These are phyloP conservation scores for Venustoraphidia nigricollis DNA, from an alignment of 2,888 invertebrate species.

Conservation along the genomic window DNA sequence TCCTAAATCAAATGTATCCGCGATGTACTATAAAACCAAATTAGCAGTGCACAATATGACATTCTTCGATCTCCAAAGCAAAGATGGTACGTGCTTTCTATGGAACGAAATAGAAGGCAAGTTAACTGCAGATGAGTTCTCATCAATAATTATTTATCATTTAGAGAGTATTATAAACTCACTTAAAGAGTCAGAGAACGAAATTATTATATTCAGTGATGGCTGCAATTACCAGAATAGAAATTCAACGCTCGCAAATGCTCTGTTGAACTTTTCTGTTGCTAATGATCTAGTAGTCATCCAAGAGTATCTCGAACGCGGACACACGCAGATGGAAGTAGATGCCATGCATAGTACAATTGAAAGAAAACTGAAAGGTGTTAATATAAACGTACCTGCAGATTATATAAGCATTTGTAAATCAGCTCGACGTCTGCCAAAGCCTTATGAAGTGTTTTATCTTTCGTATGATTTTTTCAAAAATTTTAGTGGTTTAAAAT, in stretches of 20 bases:
- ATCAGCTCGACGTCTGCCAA: constrained; percentile 11
- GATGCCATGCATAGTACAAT: constrained; percentile 16
- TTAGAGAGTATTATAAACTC: constrained; percentile 4
- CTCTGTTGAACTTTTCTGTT: constrained; percentile 13
- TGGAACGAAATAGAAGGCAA: constrained; percentile 11
- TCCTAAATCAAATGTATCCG: constrained; percentile 11
- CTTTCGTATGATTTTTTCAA: constrained; percentile 10
- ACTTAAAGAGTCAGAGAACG: neutral
- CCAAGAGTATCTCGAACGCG: constrained; percentile 17
- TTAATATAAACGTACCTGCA: constrained; percentile 10
- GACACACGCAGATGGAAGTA: constrained; percentile 18
- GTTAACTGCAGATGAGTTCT: constrained; percentile 10
- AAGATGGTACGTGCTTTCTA: constrained; percentile 10
- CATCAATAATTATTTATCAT: constrained; percentile 1
- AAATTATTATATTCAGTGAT: constrained; percentile 2
- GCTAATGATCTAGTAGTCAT: constrained; percentile 11
- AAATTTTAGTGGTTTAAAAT: constrained; percentile 4
- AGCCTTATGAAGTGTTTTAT: constrained; percentile 12
- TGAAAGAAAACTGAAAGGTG: constrained; percentile 12
- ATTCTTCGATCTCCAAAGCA: constrained; percentile 8
- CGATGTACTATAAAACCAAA: constrained; percentile 13
- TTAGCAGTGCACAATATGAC: constrained; percentile 11
- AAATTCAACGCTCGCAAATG: constrained; percentile 13
- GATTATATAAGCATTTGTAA: constrained; percentile 11
- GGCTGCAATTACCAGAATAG: constrained; percentile 4